A percentile compares a stretch with the other conserved stretches of the same genome.
Conservation (phyloP, 2,888 invertebrate genomes). For the Syritta pipiens region DNA sequence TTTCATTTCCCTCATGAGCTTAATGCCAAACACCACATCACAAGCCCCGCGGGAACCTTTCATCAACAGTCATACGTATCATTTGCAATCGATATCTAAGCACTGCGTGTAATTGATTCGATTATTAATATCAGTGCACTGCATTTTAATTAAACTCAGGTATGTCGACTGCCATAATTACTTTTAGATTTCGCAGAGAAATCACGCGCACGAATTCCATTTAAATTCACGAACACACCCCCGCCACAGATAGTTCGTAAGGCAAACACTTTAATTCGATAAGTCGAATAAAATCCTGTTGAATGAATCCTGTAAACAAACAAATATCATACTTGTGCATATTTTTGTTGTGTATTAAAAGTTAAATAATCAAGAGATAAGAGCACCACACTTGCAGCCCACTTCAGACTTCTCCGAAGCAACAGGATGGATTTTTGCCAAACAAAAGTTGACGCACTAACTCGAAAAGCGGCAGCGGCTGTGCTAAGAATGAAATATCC, state of each 20-base stretch:
- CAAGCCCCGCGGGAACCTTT: slow-evolving; percentile 15
- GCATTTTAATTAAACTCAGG: slow-evolving; percentile 67
- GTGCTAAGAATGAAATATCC: slow-evolving; percentile 64
- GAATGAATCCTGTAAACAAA: slow-evolving; percentile 45
- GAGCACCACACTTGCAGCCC: slow-evolving; percentile 36
- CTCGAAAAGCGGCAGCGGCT: slow-evolving; percentile 1
- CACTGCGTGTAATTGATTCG: slow-evolving; percentile 65
- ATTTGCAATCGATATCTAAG: slow-evolving; percentile 65
- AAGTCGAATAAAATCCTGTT: slow-evolving; percentile 56
- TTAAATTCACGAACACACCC: neutral
- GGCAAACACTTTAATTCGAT: slow-evolving; percentile 54
- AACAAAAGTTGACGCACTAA: slow-evolving; percentile 55
- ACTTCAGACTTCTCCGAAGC: slow-evolving; percentile 34
- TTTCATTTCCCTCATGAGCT: no score
- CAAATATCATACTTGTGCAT: slow-evolving; percentile 17
- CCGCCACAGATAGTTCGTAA: no score
- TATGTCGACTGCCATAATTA: no score
- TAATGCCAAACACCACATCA: no score
- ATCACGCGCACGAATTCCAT: slow-evolving; percentile 49
- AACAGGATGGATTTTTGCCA: slow-evolving; percentile 67
- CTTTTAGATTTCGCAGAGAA: slow-evolving; percentile 44
- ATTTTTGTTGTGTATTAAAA: slow-evolving; percentile 55
- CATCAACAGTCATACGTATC: slow-evolving; percentile 46
- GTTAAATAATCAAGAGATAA: slow-evolving; percentile 61
- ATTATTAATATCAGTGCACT: slow-evolving; percentile 64